Conservation (phyloP, 2,113 vertebrate genomes). For the Echinops telfairi region DNA sequence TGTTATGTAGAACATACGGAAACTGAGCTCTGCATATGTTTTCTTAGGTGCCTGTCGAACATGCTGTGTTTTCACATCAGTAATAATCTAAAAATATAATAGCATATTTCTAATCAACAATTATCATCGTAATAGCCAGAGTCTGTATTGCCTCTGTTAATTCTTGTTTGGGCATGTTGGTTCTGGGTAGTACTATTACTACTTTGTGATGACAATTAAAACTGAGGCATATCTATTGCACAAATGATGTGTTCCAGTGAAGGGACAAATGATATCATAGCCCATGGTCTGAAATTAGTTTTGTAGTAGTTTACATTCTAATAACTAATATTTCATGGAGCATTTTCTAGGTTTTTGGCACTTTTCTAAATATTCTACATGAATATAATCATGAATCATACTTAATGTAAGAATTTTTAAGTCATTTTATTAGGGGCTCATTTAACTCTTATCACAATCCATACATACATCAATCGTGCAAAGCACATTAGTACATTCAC, state of each 20-base stretch:
- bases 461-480: too few species aligned
- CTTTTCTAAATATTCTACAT: constrained; percentile 29
- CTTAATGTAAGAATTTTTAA: background rate
- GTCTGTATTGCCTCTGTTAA: background rate
- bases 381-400: constrained; percentile 40
- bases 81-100: constrained; percentile 23
- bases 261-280: background rate
- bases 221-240: too few species aligned
- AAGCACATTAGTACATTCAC: too few species aligned
- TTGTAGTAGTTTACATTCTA: constrained; percentile 43
- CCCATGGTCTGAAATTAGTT: background rate
- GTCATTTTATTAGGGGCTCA: too few species aligned
- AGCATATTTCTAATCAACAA: constrained; percentile 11
- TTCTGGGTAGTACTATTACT: background rate
- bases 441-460: too few species aligned
- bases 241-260: background rate
- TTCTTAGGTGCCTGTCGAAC: constrained; percentile 29
- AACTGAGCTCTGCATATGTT: constrained; percentile 23
- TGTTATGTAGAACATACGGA: constrained; percentile 26
- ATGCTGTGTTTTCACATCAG: background rate
- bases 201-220: background rate
- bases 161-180: constrained; percentile 26
- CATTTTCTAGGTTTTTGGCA: constrained; percentile 12
- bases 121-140: constrained; percentile 3
- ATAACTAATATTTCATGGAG: constrained; percentile 38